These are phyloP conservation scores for Cancer borealis DNA, from an alignment of 2,888 invertebrate genomes.

Conservation along the genomic window DNA sequence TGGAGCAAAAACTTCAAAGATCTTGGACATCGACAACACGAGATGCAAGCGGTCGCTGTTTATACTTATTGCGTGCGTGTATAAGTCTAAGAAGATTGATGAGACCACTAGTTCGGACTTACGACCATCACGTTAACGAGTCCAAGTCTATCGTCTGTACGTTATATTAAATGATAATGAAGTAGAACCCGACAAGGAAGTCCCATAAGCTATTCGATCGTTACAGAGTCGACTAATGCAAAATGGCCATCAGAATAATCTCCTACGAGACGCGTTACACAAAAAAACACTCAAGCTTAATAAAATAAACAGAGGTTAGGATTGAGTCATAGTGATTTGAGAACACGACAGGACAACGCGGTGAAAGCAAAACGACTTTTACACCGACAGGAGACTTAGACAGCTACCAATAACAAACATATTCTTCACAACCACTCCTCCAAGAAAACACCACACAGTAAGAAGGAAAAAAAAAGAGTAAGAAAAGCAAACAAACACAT, in stretches of 20 bases:
- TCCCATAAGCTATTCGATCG: not conserved
- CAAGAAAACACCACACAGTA: not conserved
- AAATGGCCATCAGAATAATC: not conserved
- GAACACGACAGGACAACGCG: not conserved
- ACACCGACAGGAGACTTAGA: not conserved
- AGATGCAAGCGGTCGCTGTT: not conserved
- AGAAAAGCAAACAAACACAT: not conserved
- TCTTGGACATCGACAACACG: not conserved
- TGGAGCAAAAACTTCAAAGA: not conserved
- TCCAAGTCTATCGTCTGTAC: not conserved
- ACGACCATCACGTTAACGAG: not conserved
- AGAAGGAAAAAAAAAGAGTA: not conserved
- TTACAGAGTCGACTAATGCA: slow-evolving; percentile 1
- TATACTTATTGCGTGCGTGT: not conserved
- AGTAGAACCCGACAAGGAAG: not conserved
- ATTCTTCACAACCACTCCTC: not conserved
- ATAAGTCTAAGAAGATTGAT: not conserved
- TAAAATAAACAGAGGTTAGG: not conserved
- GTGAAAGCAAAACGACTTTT: not conserved
- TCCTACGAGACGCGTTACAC: not conserved
- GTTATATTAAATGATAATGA: not conserved
- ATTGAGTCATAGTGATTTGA: not conserved
- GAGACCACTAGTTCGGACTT: not conserved
- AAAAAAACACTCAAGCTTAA: slow-evolving; percentile 1
- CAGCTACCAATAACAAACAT: not conserved